Conservation (phyloP, 2,113 vertebrate species). For the Labeo catla region DNA sequence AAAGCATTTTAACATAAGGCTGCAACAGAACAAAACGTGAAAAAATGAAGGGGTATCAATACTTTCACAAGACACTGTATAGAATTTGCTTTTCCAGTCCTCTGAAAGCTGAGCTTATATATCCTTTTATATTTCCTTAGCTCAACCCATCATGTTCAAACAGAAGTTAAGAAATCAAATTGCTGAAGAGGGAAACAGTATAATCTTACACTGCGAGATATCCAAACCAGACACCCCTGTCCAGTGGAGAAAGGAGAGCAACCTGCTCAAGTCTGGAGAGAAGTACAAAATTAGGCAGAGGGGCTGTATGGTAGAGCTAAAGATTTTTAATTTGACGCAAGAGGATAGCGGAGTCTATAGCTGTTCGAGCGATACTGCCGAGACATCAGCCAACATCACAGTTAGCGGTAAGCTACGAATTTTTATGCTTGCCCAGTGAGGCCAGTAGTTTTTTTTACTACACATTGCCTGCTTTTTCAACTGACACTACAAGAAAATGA, state of each 20-base stretch:
- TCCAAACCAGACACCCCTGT: slow-evolving; percentile 73
- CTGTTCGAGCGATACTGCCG: slow-evolving; percentile 70
- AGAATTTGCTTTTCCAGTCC: neutral
- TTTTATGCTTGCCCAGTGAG: neutral
- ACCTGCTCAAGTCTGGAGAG: slow-evolving; percentile 73
- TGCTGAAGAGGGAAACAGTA: slow-evolving; percentile 79
- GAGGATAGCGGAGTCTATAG: slow-evolving; percentile 78
- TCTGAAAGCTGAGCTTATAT: neutral
- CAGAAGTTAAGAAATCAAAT: slow-evolving; percentile 82
- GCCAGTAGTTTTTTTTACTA: neutral
- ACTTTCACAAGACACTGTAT: no score
- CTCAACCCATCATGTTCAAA: slow-evolving; percentile 77
- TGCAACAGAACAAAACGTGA: no score
- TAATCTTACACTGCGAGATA: slow-evolving; percentile 82
- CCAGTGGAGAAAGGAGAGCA: slow-evolving; percentile 76
- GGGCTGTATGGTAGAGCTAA: slow-evolving; percentile 77
- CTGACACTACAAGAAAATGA: neutral
- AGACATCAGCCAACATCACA: slow-evolving; percentile 71
- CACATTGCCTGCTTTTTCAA: no score
- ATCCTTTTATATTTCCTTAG: slow-evolving; percentile 62
- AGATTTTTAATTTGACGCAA: slow-evolving; percentile 76
- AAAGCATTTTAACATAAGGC: no score
- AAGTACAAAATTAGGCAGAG: slow-evolving; percentile 81
- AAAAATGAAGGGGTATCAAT: no score
- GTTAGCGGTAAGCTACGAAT: slow-evolving; percentile 70